Evolutionary conservation across 2,797 vertebrate genomes (phyloP).

Genomic region (Eptatretus atami): DNA sequence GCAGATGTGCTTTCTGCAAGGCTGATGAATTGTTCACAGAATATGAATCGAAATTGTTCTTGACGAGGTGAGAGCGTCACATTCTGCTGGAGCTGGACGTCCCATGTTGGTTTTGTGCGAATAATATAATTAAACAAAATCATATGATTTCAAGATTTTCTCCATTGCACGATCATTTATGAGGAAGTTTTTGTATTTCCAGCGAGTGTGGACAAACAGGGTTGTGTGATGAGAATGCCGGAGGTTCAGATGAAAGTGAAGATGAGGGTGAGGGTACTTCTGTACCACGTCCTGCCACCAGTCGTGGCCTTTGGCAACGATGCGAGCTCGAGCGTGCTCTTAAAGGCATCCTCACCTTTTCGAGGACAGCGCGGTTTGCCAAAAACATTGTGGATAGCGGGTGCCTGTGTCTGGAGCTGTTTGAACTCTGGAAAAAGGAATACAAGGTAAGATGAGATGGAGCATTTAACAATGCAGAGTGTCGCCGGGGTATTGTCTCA

Average conservation of each 20-base stretch:
- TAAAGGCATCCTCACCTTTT: constrained; percentile 58
- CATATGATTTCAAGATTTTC: constrained; percentile 8
- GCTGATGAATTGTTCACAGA: constrained; percentile 82
- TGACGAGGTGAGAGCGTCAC: constrained; percentile 49
- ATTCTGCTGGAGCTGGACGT: constrained; percentile 8
- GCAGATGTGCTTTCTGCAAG: constrained; percentile 86
- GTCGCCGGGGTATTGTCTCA: too few species aligned
- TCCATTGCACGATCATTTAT: constrained; percentile 7
- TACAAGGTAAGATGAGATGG: constrained; percentile 38
- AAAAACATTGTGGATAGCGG: constrained; percentile 44
- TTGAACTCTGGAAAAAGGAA: constrained; percentile 89
- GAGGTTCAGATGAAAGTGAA: too few species aligned
- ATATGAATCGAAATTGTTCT: constrained; percentile 87
- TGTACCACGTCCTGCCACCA: constrained; percentile 59
- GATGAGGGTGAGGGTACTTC: constrained; percentile 24
- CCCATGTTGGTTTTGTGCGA: not conserved
- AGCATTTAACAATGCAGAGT: not conserved
- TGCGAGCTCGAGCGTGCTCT: constrained; percentile 69
- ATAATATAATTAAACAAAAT: constrained; percentile 8
- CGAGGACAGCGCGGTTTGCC: constrained; percentile 46
- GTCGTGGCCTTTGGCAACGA: constrained; percentile 58
- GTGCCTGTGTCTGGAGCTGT: constrained; percentile 62
- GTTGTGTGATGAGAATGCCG: not conserved
- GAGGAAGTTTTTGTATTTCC: not conserved
- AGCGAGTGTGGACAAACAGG: constrained; percentile 3